Percentiles rank a stretch among this genome's conserved stretches.
Evolutionary conservation across 2,888 invertebrate species (phyloP).

Genomic region (Nomada lathburiana): DNA sequence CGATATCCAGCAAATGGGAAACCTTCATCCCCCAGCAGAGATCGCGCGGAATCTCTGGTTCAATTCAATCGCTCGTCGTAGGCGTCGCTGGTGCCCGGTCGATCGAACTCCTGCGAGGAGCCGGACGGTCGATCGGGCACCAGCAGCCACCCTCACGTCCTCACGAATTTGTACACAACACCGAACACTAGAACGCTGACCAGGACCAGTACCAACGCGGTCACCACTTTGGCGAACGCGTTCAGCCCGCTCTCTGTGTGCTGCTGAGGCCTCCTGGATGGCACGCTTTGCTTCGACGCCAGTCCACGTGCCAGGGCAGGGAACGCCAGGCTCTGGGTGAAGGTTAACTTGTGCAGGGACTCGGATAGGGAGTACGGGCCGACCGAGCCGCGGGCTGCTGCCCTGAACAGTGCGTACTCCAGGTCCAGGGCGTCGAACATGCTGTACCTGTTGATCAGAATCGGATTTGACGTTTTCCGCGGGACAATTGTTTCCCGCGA

Average conservation of each 20-base stretch:
- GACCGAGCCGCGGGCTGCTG: slow-evolving; percentile 89
- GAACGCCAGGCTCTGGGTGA: slow-evolving; percentile 90
- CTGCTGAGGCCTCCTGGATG: slow-evolving; percentile 87
- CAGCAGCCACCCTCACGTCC: slow-evolving; percentile 92
- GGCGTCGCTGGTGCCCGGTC: slow-evolving; percentile 53
- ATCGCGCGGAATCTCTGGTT: neutral
- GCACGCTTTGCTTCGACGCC: slow-evolving; percentile 87
- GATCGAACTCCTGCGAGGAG: slow-evolving; percentile 63
- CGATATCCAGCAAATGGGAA: too few relatives aligned
- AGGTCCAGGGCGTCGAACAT: slow-evolving; percentile 90
- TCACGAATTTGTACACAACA: slow-evolving; percentile 90
- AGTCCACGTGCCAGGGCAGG: slow-evolving; percentile 89
- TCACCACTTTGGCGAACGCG: slow-evolving; percentile 90
- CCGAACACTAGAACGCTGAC: slow-evolving; percentile 90
- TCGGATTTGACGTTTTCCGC: neutral
- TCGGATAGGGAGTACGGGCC: slow-evolving; percentile 90
- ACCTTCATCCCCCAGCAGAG: too few relatives aligned
- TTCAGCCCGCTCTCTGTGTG: slow-evolving; percentile 89
- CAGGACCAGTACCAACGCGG: slow-evolving; percentile 88
- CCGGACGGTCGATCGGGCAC: slow-evolving; percentile 85
- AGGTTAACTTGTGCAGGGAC: slow-evolving; percentile 90
- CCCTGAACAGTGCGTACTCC: slow-evolving; percentile 89
- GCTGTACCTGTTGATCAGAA: slow-evolving; percentile 85
- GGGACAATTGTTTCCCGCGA: too few relatives aligned
- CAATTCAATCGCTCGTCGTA: slow-evolving; percentile 42